Conservation (phyloP, 2,888 invertebrate genomes). For the Melanotus villosus region DNA sequence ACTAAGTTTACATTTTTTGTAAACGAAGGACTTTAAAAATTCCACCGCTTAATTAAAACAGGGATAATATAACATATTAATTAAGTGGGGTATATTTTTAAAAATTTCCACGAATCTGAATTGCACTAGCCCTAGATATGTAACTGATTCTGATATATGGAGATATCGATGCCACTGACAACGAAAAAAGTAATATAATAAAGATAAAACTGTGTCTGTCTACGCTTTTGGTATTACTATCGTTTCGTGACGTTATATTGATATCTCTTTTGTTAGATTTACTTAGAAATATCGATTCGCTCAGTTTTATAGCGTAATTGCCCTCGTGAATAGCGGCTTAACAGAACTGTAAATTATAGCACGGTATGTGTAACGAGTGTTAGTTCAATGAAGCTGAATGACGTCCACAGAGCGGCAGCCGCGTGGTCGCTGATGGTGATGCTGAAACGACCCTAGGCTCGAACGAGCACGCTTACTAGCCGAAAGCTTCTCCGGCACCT, state of each 20-base stretch:
- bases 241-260: slow-evolving; percentile 12
- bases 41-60: slow-evolving; percentile 31
- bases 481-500: slow-evolving; percentile 37
- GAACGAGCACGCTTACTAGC: slow-evolving; percentile 46
- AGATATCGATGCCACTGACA: slow-evolving; percentile 33
- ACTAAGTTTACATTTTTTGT: neutral
- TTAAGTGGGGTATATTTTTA: slow-evolving; percentile 36
- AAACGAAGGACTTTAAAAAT: slow-evolving; percentile 16
- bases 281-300: slow-evolving; percentile 11
- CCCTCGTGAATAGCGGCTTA: slow-evolving; percentile 2
- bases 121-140: neutral
- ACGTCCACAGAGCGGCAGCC: neutral
- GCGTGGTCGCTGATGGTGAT: slow-evolving; percentile 5
- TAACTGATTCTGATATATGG: slow-evolving; percentile 13
- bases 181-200: slow-evolving; percentile 41
- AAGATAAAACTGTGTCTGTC: slow-evolving; percentile 39
- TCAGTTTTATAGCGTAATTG: slow-evolving; percentile 16
- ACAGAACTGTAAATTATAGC: slow-evolving; percentile 7
- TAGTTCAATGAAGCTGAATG: slow-evolving; percentile 2
- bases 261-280: slow-evolving; percentile 8
- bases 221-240: slow-evolving; percentile 7
- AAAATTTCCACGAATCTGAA: slow-evolving; percentile 37
- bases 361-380: slow-evolving; percentile 3
- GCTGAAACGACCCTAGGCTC: slow-evolving; percentile 21
- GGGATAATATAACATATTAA: slow-evolving; percentile 32